Conservation (phyloP, 2,797 vertebrate species). For the Labroides dimidiatus region DNA sequence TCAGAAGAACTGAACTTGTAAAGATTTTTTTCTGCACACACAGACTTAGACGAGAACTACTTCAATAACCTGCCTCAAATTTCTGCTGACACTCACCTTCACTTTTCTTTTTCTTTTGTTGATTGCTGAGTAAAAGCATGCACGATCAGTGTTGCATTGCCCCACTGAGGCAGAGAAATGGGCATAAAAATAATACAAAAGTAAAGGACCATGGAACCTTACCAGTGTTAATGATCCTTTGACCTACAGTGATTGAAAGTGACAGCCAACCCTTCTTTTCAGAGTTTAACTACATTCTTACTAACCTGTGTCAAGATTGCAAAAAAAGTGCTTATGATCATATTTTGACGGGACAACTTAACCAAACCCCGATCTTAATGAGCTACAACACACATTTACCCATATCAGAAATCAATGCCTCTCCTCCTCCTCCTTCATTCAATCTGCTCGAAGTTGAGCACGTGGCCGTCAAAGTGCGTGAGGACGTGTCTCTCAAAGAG, state of each 20-base stretch:
- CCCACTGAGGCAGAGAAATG: constrained; percentile 50
- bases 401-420: background rate
- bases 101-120: constrained; percentile 10
- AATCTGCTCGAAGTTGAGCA: constrained; percentile 93
- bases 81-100: constrained; percentile 20
- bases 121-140: constrained; percentile 61
- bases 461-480: constrained; percentile 95
- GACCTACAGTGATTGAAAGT: constrained; percentile 28
- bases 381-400: constrained; percentile 41
- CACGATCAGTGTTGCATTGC: constrained; percentile 43
- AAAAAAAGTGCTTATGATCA: constrained; percentile 63
- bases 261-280: constrained; percentile 37
- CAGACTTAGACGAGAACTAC: constrained; percentile 5
- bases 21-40: constrained; percentile 27
- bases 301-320: constrained; percentile 38
- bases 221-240: constrained; percentile 22
- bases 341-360: constrained; percentile 48
- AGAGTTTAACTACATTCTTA: constrained; percentile 54
- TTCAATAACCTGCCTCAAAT: constrained; percentile 12
- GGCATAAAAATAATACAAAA: constrained; percentile 56
- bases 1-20: constrained; percentile 35
- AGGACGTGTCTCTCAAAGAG: constrained; percentile 95
- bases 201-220: constrained; percentile 26
- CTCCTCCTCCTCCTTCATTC: constrained; percentile 54
- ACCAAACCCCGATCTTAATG: constrained; percentile 32